Percentiles rank a stretch among this genome's conserved stretches.
Evolutionary conservation across 2,113 vertebrate genomes (phyloP).

Genomic region (Diphyllodes magnificus): DNA sequence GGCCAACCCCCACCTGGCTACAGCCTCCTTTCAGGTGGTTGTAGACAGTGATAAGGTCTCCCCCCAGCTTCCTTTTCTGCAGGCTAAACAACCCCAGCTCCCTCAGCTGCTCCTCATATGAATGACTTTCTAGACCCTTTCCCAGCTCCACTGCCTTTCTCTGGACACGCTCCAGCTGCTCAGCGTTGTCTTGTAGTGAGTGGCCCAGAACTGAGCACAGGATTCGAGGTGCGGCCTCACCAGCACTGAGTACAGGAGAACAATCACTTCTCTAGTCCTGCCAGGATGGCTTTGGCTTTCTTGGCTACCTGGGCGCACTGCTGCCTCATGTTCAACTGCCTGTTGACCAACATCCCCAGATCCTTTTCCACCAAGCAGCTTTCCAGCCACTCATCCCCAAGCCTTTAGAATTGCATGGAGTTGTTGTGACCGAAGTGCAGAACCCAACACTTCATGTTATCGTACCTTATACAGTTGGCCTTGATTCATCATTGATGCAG

Average conservation of each 20-base stretch:
- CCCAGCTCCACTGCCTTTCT: background rate
- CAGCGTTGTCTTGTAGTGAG: background rate
- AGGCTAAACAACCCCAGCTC: background rate
- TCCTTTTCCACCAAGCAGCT: background rate
- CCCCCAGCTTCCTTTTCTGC: background rate
- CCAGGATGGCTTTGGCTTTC: background rate
- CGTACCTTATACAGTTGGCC: background rate
- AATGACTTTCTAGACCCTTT: background rate
- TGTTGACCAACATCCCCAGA: background rate
- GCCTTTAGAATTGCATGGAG: background rate
- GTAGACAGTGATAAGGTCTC: background rate
- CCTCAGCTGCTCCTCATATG: background rate
- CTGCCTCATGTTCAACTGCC: background rate
- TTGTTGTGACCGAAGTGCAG: background rate
- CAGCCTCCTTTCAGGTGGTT: background rate
- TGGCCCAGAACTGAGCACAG: background rate
- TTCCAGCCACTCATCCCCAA: background rate
- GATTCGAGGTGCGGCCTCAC: rapidly evolving
- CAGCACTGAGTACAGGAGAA: background rate
- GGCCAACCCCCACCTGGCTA: background rate
- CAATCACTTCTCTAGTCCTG: background rate
- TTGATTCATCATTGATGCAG: rapidly evolving
- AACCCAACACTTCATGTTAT: background rate
- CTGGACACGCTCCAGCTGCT: background rate
- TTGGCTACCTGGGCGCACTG: background rate